These are phyloP conservation scores for Hexactinellida sp. DNA, from an alignment of 37 sponge, comb jelly and placozoan genomes.

Conservation along the genomic window DNA sequence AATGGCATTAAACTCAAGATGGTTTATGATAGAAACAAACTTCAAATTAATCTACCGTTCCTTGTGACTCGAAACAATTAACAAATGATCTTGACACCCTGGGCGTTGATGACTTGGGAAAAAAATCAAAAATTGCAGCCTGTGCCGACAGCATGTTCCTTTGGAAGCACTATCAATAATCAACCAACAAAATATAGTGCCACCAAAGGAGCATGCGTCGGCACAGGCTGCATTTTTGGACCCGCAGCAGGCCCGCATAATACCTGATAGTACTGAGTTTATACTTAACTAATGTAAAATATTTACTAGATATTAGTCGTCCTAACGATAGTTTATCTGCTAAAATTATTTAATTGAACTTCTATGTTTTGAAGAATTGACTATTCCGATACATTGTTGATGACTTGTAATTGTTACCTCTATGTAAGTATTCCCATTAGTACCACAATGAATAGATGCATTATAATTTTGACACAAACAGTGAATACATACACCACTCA, in stretches of 20 bases:
- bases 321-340: background rate
- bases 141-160: no score
- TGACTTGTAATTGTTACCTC: background rate
- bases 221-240: no score
- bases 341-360: background rate
- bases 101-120: no score
- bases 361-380: background rate
- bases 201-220: no score
- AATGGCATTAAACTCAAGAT: no score
- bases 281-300: background rate
- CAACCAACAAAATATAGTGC: no score
- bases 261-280: background rate
- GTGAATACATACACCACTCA: background rate
- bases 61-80: no score
- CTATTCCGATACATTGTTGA: background rate
- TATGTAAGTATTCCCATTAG: background rate
- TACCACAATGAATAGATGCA: background rate
- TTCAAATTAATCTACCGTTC: no score
- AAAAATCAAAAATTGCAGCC: no score
- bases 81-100: no score
- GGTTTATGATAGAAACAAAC: no score
- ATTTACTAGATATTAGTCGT: background rate
- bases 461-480: background rate
- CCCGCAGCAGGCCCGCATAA: background rate
- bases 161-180: no score